Base-by-base conservation (phyloP, 1,140 invertebrate species). In the Aphaenogaster ashmeadi region DNA sequence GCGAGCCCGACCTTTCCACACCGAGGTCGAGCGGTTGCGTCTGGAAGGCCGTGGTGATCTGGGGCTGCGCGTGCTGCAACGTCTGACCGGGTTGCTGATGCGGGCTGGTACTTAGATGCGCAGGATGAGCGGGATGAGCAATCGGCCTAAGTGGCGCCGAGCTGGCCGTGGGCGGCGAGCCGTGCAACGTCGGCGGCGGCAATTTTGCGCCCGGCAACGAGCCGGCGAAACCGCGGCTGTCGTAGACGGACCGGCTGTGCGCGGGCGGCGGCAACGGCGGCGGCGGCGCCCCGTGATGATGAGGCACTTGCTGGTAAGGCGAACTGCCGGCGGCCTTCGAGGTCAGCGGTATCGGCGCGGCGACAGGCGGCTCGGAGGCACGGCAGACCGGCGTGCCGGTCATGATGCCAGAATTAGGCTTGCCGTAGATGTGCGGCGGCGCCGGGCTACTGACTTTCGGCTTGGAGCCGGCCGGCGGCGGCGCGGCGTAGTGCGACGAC, bases 371-470 rank as follows among this genome's bases (percentile, higher is more conserved):
- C 44, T 96, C 96, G 62, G 95, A 95, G 41, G 95, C 93, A 88
- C 97, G 93, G 93, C 96, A 96, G 79, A 97, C 95, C 86, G 97
- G 96, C 87, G 97, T 96, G 89, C 97, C 96, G 89, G 96, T 93
- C 94, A 97, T 96, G 90, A 97, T 96, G 69, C 97, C 95, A 91
- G 96, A 96, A 87, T 96, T 96, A 8, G 97, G 97, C 93, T 97
- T 97, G 5, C 97, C 97, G 92, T 98, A 98, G 79, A 98, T 97
- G 88, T 98, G 97, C 58, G 97, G 97, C n/a, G 97, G 97, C 71
- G 97, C 97, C 5, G 97, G 97, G 93, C 97, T 97, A 88, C 97
- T 97, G 13, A 98, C 97, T 95, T 98, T 98, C 2, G 97, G 97
- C 91, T 98, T 98, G 0, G 96, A 96, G 18, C 95, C 94, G 2